Evolutionary conservation across 2,888 invertebrate genomes (phyloP), one percentile per base, ranked within the genome.

Genomic region (Onchidella celtica): DNA sequence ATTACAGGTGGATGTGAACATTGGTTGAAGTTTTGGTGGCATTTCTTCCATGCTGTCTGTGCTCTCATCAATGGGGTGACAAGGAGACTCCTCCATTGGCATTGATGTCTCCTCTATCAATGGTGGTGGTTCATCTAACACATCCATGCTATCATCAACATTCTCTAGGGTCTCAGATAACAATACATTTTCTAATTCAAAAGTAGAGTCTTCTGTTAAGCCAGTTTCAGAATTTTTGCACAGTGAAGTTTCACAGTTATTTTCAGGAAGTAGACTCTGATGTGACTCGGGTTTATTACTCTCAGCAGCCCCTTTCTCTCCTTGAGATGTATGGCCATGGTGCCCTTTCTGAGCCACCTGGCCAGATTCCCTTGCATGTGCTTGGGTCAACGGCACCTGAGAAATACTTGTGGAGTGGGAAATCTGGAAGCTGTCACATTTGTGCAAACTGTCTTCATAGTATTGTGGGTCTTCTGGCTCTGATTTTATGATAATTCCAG

Each of bases 401-500:
- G 69, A 61, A n/a, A n/a, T 61, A 29, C 11, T 68, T 3, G 59
- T 3, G 73, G 34, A 65, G 36, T 66, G 32, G 17, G 14, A n/a
- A 38, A 29, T 66, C 11, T 55, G 3, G 21, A 27, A 59, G n/a
- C n/a, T n/a, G n/a, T n/a, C n/a, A n/a, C n/a, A n/a, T n/a, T n/a
- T n/a, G n/a, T n/a, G n/a, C n/a, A n/a, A n/a, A n/a, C n/a, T n/a
- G n/a, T n/a, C n/a, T n/a, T n/a, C n/a, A n/a, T n/a, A n/a, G 59
- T 75, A 66, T 2, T 38, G 59, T 6, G 36, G 34, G 24, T 55
- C 61, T 40, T 76, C 76, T 21, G 70, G 76, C n/a, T 81, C 81
- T 34, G 47, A 61, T 76, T 81, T 81, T 14, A 81, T 81, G 2
- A 81, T 29, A 32, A 81, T 38, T 24, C 81, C 81, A 34, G 81